Evolutionary conservation across 2,113 vertebrate genomes (phyloP), one percentile per base, ranked within the genome.

Genomic region (Phrynosoma platyrhinos): DNA sequence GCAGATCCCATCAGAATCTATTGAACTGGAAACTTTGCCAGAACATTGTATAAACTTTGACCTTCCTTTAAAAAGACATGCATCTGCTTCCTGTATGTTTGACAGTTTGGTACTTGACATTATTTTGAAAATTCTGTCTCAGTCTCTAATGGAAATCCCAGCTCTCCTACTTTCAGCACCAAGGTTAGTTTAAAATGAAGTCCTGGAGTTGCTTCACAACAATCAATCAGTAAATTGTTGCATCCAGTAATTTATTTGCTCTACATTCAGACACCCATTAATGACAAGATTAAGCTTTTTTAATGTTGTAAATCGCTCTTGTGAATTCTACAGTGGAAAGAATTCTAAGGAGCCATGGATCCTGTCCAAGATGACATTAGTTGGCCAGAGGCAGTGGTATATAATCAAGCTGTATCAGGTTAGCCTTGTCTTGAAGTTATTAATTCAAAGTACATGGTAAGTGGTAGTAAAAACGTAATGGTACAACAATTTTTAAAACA

Each of bases 301-400:
- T 47, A 47, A 47, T 47, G 47, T 7, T 47, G 47, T 47, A 47
- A 47, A 47, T 47, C 47, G 7, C 47, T 47, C 47, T 6, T 47
- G 47, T 47, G 47, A 47, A 47, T 47, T 47, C 47, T 47, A 47
- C 47, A 47, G 47, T 47, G 7, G 47, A 47, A 47, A 47, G 18
- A 4, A 18, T 52, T 7, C 52, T 23, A 0, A 0, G 5, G 79
- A 9, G 82, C 42, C 68, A 75, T 62, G 79, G 0, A 18, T 79
- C 5, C 2, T 0, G 5, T 62, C 30, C 30, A 52, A 4, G 21
- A 53, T 52, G 69, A 79, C 4, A 0, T 1, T 8, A 77, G 0
- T 9, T 40, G 62, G 25, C 1, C 0, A 0, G 64, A 0, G 21
- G 18, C 47, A 4, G 62, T 52, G 42, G 47, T 2, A 0, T 23